A percentile compares a stretch with the other conserved stretches of the same genome.
These are phyloP conservation scores for Amiota mariae DNA, from an alignment of 2,888 invertebrate genomes.

Conservation along the genomic window DNA sequence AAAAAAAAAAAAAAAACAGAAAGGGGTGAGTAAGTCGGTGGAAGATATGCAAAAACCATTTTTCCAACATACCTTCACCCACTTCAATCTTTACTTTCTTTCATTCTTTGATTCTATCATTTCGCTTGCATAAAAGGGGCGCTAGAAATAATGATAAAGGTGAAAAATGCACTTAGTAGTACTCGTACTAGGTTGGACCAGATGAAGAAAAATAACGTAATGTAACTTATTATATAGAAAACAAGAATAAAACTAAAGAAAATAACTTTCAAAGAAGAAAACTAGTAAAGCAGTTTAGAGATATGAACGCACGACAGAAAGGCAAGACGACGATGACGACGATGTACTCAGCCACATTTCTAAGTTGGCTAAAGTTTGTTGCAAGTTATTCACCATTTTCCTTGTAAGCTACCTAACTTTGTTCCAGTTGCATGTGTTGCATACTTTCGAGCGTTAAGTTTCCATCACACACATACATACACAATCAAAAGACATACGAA, in stretches of 20 bases:
- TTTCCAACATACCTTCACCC: too few relatives aligned
- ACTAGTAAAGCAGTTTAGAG: not conserved
- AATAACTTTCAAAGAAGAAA: not conserved
- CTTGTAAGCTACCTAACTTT: not conserved
- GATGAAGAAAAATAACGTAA: conserved; percentile 1
- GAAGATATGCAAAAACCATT: too few relatives aligned
- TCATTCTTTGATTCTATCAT: too few relatives aligned
- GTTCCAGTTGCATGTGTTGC: conserved; percentile 17
- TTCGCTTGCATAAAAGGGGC: not conserved
- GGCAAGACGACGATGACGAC: not conserved
- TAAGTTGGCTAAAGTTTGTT: conserved; percentile 17
- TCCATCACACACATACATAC: not conserved
- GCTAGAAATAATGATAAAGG: conserved; percentile 13
- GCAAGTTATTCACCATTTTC: not conserved
- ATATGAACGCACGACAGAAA: not conserved
- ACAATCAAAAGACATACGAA: not conserved
- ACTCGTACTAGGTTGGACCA: not conserved
- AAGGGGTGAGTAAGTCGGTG: not conserved
- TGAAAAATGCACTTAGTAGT: conserved; percentile 20
- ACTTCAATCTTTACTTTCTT: too few relatives aligned
- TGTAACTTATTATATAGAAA: conserved; percentile 13
- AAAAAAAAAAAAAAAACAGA: not conserved
- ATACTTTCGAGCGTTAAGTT: conserved; percentile 17
- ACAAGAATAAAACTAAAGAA: not conserved
- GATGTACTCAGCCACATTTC: not conserved